Base-by-base conservation (phyloP, 2,797 vertebrate genomes). In the Myripristis murdjan region DNA sequence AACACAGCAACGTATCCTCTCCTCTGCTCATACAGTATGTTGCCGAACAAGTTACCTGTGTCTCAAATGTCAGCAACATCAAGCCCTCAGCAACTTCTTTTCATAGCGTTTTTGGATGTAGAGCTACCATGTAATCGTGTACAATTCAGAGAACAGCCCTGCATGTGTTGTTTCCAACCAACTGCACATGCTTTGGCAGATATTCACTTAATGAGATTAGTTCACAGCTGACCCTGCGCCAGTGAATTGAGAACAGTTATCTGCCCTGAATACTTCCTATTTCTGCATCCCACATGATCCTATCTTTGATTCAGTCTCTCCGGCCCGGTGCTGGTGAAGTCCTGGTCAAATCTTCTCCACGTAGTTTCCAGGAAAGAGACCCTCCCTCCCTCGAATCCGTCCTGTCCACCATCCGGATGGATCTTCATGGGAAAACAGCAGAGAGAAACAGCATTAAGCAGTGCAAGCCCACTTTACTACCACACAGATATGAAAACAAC, bases 331-430 rank as follows among this genome's bases (percentile, higher is more conserved):
- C 2, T 2, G 26, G n/a, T 51, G 8, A 14, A 37, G 55, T 51
- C 15, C 26, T 8, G 6, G 37, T 99, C 93, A 99, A 75, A 99
- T 97, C 91, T 97, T 99, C 91, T 98, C 95, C 76, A 99, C 98
- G 0, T 99, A 98, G 89, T 99, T 99, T 24, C 97, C 97, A 0
- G 98, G 98, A 71, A 99, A 99, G 43, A 99, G 95, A 44, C 98
- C 98, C 80, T 99, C 96, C 73, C 69, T 95, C 54, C 98, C 97
- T 0, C 84, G 84, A 63, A 98, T 84, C 51, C 96, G 93, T 8
- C 98, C 98, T 0, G 93, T 97, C 98, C 98, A 99, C 98, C 98
- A 99, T 55, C 98, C 98, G 0, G 97, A 97, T 0, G 89, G 15
- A 85, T 99, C 98, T 99, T 46, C 35, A 73, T n/a, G 79, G 70